A percentile compares a stretch with the other conserved stretches of the same genome.
Evolutionary conservation across 2,888 invertebrate species (phyloP).

Genomic region (Cerceris rybyensis): DNA sequence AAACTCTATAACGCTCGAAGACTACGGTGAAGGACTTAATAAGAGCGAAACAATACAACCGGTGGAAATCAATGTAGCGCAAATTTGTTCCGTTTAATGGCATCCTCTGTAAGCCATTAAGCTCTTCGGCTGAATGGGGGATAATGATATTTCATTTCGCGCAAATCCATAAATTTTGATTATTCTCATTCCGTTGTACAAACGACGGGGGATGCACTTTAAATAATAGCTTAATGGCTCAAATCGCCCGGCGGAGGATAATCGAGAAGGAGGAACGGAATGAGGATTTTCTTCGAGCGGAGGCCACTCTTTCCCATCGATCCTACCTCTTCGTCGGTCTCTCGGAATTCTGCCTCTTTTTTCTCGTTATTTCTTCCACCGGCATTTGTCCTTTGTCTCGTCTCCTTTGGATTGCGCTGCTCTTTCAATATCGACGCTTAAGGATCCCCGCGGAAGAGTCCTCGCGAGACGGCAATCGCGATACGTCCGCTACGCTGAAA

Average conservation of each 20-base stretch:
- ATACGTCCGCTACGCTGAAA: background rate
- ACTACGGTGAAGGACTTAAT: no score
- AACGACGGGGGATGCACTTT: background rate
- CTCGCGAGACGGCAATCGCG: background rate
- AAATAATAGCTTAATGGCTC: conserved; percentile 13
- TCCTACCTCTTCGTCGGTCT: background rate
- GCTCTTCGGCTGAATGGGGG: background rate
- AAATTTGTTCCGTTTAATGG: background rate
- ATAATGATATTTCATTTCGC: conserved; percentile 2
- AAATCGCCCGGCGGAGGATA: conserved; percentile 4
- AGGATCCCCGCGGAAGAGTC: background rate
- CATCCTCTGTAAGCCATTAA: background rate
- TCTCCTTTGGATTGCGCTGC: background rate
- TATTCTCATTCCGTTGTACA: conserved; percentile 5
- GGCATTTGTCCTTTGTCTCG: conserved; percentile 1
- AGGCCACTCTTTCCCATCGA: background rate
- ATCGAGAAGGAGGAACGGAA: background rate
- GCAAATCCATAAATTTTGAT: conserved; percentile 6
- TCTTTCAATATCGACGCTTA: background rate
- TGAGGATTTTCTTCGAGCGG: background rate
- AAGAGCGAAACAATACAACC: no score
- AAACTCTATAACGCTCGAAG: no score
- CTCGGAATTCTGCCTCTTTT: background rate
- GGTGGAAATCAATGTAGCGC: no score
- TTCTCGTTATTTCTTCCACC: background rate